Conservation (phyloP, 2,888 invertebrate genomes). For the Tipula lateralis region DNA sequence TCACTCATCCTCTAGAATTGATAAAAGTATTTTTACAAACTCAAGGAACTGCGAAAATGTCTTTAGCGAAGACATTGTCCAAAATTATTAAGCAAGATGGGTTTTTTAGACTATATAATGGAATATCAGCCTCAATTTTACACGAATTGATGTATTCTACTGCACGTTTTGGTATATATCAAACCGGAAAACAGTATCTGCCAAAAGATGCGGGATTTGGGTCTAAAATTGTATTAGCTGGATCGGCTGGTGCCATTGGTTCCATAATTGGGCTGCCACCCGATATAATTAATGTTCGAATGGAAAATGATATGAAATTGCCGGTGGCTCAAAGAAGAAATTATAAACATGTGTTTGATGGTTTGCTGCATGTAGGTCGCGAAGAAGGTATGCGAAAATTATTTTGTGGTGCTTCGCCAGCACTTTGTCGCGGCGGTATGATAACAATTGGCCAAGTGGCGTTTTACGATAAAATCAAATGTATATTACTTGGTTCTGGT, state of each 20-base stretch:
- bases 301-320: conserved; percentile 98
- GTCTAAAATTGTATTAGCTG: conserved; percentile 67
- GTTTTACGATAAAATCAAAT: conserved; percentile 86
- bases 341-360: conserved; percentile 94
- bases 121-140: conserved; percentile 88
- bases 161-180: conserved; percentile 71
- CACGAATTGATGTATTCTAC: conserved; percentile 94
- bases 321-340: conserved; percentile 79
- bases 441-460: conserved; percentile 98
- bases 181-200: conserved; percentile 65
- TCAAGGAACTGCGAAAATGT: conserved; percentile 79
- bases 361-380: conserved; percentile 69
- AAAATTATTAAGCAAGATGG: conserved; percentile 80
- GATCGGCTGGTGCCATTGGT: conserved; percentile 77
- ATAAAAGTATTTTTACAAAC: conserved; percentile 92
- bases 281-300: conserved; percentile 96
- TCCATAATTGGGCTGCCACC: conserved; percentile 94
- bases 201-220: conserved; percentile 45
- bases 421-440: conserved; percentile 80
- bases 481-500: conserved; percentile 58
- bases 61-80: conserved; percentile 65
- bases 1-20: conserved; percentile 95
- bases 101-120: conserved; percentile 87
- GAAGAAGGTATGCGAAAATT: conserved; percentile 76
- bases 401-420: conserved; percentile 88